Evolutionary conservation across 2,888 invertebrate genomes (phyloP), one percentile per base, ranked within the genome.

Genomic region (Oscheius onirici): DNA sequence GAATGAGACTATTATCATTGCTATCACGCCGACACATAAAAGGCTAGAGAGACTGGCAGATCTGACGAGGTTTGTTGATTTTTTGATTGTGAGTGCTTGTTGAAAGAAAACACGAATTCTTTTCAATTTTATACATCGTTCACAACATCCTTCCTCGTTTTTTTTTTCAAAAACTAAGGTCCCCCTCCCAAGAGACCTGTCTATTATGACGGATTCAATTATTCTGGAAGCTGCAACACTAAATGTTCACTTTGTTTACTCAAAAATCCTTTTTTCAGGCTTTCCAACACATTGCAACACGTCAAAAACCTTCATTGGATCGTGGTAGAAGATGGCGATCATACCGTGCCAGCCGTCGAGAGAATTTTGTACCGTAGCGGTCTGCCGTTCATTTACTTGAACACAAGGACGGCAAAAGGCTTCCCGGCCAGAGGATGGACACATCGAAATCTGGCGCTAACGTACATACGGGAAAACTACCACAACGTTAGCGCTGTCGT

Each of bases 401-500:
- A 60, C 40, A 75, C 84, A 2, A 78, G 73, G n/a, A 83, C 83
- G 8, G 75, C 79, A 63, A 79, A 76, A 11, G 82, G 82, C 8
- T 76, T 84, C 61, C 84, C 83, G 0, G 80, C 65, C 28, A 73
- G 82, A 11, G 83, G 83, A 2, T 83, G 83, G 83, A 81, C 82
- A 22, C 83, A 83, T 49, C 71, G 83, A 15, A 83, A 83, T 68
- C 71, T 82, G 26, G 83, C 77, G 0, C 70, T 84, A 24, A 70
- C 78, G 52, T 84, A 78, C 65, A 57, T 83, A 17, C 68, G 82
- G 3, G 79, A 78, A 52, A 74, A 84, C 44, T 75, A 72, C 66
- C 49, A 57, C 44, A 34, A 54, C 17, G 72, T n/a, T 3, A 89
- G 89, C 49, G 92, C 92, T 0, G 90, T 92, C 0, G 87, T 92